These are phyloP conservation scores for Tanytarsus gracilentus DNA, from an alignment of 2,888 invertebrate species.

Conservation along the genomic window DNA sequence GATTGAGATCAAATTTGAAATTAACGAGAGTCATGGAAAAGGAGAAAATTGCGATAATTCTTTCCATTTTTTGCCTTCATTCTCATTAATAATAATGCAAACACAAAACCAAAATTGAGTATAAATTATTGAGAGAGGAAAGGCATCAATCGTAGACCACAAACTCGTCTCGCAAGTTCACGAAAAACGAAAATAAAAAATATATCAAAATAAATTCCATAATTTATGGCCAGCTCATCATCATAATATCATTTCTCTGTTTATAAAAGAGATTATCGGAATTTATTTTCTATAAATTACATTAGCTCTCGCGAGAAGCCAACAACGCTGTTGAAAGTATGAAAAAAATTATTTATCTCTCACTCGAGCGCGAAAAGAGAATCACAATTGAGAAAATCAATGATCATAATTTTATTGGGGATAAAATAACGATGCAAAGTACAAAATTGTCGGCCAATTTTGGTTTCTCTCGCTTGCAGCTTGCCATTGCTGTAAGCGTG, in stretches of 20 bases:
- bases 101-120: neutral
- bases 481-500: slow-evolving; percentile 20
- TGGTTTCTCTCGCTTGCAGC: slow-evolving; percentile 3
- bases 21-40: neutral
- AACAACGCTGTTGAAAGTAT: neutral
- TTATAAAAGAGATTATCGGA: slow-evolving; percentile 27
- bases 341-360: slow-evolving; percentile 8
- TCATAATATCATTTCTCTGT: slow-evolving; percentile 22
- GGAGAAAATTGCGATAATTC: slow-evolving; percentile 19
- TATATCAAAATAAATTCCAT: slow-evolving; percentile 19
- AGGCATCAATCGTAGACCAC: slow-evolving; percentile 9
- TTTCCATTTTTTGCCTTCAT: neutral
- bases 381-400: slow-evolving; percentile 5
- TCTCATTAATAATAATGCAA: slow-evolving; percentile 3
- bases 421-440: slow-evolving; percentile 18
- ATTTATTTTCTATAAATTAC: slow-evolving; percentile 29
- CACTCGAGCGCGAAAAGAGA: slow-evolving; percentile 4
- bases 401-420: slow-evolving; percentile 23
- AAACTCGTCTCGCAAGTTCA: slow-evolving; percentile 12
- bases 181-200: neutral
- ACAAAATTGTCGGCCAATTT: slow-evolving; percentile 25
- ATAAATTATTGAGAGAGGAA: neutral
- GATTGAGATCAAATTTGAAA: too few species aligned
- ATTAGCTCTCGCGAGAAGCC: slow-evolving; percentile 7
- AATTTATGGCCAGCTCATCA: slow-evolving; percentile 25